Evolutionary conservation across 2,888 invertebrate species (phyloP).

Genomic region (Cryptosula pallasiana): DNA sequence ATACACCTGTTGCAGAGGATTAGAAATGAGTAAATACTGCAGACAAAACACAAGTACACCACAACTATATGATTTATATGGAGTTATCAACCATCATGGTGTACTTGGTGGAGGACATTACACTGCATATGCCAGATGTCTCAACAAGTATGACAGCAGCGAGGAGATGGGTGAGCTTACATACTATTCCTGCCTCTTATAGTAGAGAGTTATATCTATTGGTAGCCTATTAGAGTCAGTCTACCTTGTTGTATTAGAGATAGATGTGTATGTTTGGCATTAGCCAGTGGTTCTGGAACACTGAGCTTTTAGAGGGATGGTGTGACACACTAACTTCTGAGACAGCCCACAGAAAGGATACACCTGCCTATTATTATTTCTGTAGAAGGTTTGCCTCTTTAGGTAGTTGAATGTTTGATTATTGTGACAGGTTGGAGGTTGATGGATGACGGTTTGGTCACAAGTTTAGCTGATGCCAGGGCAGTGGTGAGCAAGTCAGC

Average conservation of each 20-base stretch:
- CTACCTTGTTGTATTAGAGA: no score
- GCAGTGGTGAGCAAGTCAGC: not conserved
- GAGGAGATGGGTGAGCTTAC: no score
- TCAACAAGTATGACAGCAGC: conserved; percentile 37
- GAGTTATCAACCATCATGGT: conserved; percentile 56
- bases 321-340: no score
- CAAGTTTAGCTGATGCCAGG: not conserved
- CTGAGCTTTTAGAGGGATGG: no score
- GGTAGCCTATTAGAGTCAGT: no score
- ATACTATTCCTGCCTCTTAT: no score
- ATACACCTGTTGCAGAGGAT: conserved; percentile 47
- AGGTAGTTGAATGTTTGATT: conserved; percentile 50
- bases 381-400: no score
- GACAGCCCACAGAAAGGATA: no score
- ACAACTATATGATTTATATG: conserved; percentile 56
- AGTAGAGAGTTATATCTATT: no score
- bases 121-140: conserved; percentile 54
- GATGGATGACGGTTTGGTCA: not conserved
- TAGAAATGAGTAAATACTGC: conserved; percentile 51
- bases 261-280: no score
- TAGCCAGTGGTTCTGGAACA: no score
- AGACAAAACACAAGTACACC: conserved; percentile 34
- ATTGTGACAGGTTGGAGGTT: not conserved
- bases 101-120: conserved; percentile 57
- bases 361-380: no score